phyloP scores from a whole-genome alignment of 2,888 invertebrate genomes.

The Oscheius sp. region DNA sequence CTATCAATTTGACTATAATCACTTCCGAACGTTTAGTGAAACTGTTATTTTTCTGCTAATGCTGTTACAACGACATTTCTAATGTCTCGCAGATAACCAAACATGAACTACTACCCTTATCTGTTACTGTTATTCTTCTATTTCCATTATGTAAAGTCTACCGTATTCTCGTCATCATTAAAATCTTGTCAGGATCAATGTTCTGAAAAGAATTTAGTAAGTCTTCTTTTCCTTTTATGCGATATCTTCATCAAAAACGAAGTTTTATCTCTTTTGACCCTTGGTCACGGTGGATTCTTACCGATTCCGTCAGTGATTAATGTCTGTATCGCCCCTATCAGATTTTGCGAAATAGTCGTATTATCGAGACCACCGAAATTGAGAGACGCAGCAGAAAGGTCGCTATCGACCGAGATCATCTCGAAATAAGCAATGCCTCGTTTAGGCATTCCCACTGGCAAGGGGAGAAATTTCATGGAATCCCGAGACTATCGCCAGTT shows the following conservation, averaged over 20 bases:
- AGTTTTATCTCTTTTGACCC: too few relatives aligned
- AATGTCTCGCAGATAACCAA: background rate
- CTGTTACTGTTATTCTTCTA: background rate
- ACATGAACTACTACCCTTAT: background rate
- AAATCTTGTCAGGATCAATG: conserved; percentile 65
- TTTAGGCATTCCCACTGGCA: conserved; percentile 64
- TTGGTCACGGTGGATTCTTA: too few relatives aligned
- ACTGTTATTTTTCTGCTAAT: conserved; percentile 6
- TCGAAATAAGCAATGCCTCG: background rate
- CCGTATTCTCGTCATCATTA: conserved; percentile 63
- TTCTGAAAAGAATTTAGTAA: conserved; percentile 65
- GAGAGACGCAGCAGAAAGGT: conserved; percentile 25
- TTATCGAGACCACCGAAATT: background rate
- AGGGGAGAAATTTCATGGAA: conserved; percentile 56
- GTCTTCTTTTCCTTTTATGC: background rate
- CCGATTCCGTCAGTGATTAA: conserved; percentile 8
- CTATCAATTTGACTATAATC: background rate
- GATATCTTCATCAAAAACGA: too few relatives aligned
- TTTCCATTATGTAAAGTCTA: conserved; percentile 35
- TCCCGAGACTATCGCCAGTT: conserved; percentile 43
- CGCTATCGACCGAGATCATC: conserved; percentile 7
- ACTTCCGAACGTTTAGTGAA: background rate
- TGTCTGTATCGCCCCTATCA: conserved; percentile 1
- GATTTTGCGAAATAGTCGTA: conserved; percentile 4
- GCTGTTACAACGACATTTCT: background rate